These are phyloP conservation scores for Sarcoramphus papa DNA, from an alignment of 2,797 vertebrate species.

Conservation along the genomic window DNA sequence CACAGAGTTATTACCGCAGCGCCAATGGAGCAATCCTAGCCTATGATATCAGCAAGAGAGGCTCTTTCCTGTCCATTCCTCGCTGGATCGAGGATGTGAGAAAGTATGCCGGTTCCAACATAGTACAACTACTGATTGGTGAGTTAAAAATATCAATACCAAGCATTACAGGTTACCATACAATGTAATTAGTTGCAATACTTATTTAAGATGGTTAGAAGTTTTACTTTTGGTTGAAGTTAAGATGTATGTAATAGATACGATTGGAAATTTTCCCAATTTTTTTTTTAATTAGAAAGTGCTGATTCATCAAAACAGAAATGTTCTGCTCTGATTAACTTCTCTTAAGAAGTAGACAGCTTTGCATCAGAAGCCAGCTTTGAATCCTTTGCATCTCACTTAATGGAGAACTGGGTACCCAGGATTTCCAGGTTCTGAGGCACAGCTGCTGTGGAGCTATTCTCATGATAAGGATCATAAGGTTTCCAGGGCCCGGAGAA, in stretches of 20 bases:
- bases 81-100: conserved; percentile 86
- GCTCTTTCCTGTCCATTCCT: conserved; percentile 81
- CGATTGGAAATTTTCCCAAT: accelerated
- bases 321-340: not conserved
- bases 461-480: not conserved
- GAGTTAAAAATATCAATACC: not conserved
- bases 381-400: not conserved
- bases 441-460: not conserved
- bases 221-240: not conserved
- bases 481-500: not conserved
- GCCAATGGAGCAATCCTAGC: conserved; percentile 86
- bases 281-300: not conserved
- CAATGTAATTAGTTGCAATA: not conserved
- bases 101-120: conserved; percentile 83
- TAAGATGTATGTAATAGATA: not conserved
- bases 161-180: not conserved
- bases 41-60: conserved; percentile 84
- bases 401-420: not conserved
- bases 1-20: conserved; percentile 87
- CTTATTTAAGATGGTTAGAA: accelerated
- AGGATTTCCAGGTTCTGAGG: not conserved
- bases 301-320: not conserved
- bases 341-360: not conserved
- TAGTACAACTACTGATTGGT: conserved; percentile 85
- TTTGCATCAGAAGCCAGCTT: not conserved